Conservation (phyloP, 2,797 vertebrate genomes). For the Oryzias sinensis region DNA sequence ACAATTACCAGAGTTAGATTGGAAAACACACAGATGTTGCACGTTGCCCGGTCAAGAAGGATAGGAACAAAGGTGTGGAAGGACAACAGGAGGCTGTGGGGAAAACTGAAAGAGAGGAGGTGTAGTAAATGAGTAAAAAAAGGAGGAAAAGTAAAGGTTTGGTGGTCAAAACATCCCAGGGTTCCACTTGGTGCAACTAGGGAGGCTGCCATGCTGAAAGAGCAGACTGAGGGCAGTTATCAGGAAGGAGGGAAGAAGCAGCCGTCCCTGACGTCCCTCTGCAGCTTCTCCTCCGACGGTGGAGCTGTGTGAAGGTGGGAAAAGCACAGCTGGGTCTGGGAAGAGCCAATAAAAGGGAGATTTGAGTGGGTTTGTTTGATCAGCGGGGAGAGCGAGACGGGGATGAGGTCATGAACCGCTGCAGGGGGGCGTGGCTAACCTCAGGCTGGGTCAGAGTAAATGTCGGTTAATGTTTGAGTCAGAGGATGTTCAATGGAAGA, state of each 20-base stretch:
- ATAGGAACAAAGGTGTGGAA: constrained; percentile 22
- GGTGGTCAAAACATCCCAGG: constrained; percentile 62
- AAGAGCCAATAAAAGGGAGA: constrained; percentile 48
- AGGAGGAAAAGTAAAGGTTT: constrained; percentile 16
- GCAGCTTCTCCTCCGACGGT: constrained; percentile 10
- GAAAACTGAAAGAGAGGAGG: constrained; percentile 21
- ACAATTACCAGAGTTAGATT: constrained; percentile 91
- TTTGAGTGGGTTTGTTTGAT: constrained; percentile 62
- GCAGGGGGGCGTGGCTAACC: constrained; percentile 72
- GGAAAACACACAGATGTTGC: constrained; percentile 78
- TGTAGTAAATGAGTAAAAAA: constrained; percentile 3
- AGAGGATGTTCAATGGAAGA: constrained; percentile 26
- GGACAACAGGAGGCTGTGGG: constrained; percentile 1
- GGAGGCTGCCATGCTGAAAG: constrained; percentile 22
- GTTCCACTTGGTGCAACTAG: constrained; percentile 40
- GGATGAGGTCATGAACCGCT: constrained; percentile 41
- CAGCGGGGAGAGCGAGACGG: constrained; percentile 37
- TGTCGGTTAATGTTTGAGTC: constrained; percentile 45
- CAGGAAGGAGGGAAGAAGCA: constrained; percentile 30
- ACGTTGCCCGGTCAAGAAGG: constrained; percentile 79
- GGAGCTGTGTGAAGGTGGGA: constrained; percentile 26
- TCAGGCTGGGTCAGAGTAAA: constrained; percentile 60
- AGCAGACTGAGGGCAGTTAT: constrained; percentile 47
- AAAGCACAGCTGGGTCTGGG: constrained; percentile 43
- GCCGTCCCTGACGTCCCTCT: constrained; percentile 30